These are phyloP conservation scores for Scaptomyza graminum DNA, from an alignment of 1,140 invertebrate species.

Conservation along the genomic window DNA sequence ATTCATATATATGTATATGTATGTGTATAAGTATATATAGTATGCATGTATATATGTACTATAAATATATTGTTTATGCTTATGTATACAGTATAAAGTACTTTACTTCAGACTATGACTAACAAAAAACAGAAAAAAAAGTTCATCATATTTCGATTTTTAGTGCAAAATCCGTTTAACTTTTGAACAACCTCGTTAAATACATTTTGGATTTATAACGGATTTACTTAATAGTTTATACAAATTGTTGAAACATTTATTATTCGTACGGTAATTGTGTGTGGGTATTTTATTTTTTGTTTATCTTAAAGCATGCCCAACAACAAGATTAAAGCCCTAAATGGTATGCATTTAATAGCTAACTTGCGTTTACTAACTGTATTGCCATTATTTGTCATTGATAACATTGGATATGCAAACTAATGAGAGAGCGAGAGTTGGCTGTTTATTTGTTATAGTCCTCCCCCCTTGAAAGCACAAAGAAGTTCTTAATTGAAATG, in stretches of 20 bases:
- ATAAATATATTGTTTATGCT: conserved; percentile 28
- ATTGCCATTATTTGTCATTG: conserved; percentile 5
- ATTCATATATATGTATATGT: conserved; percentile 18
- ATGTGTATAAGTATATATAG: conserved; percentile 3
- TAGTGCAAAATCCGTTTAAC: conserved; percentile 44
- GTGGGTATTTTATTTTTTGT: background rate
- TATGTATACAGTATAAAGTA: background rate
- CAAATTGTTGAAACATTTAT: conserved; percentile 4
- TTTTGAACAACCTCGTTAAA: conserved; percentile 56
- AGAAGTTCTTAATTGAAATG: conserved; percentile 73
- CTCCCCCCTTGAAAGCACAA: conserved; percentile 33
- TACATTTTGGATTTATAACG: conserved; percentile 17
- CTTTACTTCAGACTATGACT: conserved; percentile 5
- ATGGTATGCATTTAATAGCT: background rate
- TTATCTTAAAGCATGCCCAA: conserved; percentile 2
- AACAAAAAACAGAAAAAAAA: conserved; percentile 30
- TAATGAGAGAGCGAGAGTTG: background rate
- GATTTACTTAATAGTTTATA: conserved; percentile 27
- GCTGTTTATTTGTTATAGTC: conserved; percentile 35
- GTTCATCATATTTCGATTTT: conserved; percentile 7
- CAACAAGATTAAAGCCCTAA: background rate
- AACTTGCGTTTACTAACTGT: background rate
- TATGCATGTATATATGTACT: conserved; percentile 1
- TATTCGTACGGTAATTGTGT: background rate
- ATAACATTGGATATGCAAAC: background rate